Evolutionary conservation across 2,888 invertebrate genomes (phyloP).

Genomic region (Galerucella calmariensis): DNA sequence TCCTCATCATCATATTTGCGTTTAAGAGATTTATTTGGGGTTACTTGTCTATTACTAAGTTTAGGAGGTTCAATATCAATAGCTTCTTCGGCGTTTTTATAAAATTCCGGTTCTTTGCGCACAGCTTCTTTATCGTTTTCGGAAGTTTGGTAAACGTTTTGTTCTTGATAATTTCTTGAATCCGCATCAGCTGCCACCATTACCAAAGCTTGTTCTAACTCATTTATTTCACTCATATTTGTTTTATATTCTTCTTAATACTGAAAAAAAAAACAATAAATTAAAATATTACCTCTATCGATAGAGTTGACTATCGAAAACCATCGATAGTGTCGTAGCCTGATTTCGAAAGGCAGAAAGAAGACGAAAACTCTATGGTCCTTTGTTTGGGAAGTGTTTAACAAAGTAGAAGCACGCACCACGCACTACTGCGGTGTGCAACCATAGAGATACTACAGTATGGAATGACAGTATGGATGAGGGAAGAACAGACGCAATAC

Average conservation of each 20-base stretch:
- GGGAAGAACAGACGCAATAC: no score
- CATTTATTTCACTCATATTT: constrained; percentile 53
- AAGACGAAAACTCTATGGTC: no score
- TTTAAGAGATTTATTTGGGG: constrained; percentile 15
- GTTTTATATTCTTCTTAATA: constrained; percentile 2
- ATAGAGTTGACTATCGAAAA: no score
- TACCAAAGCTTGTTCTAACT: constrained; percentile 60
- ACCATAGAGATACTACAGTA: no score
- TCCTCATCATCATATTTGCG: constrained; percentile 39
- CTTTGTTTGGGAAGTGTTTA: no score
- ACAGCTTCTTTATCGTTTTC: constrained; percentile 36
- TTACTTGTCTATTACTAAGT: neutral
- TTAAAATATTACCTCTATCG: neutral
- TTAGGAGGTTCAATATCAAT: constrained; percentile 11
- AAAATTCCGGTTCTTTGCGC: constrained; percentile 40
- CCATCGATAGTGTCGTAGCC: no score
- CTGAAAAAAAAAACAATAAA: neutral
- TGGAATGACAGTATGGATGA: no score
- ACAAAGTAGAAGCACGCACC: no score
- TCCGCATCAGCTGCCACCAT: constrained; percentile 62
- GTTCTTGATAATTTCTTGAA: constrained; percentile 56
- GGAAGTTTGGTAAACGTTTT: constrained; percentile 31
- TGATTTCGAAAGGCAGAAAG: no score
- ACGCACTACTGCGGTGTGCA: no score
- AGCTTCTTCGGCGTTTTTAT: constrained; percentile 36